Evolutionary conservation across 1,140 invertebrate species (phyloP), one percentile per base, ranked within the genome.

Genomic region (Littorina saxatilis): DNA sequence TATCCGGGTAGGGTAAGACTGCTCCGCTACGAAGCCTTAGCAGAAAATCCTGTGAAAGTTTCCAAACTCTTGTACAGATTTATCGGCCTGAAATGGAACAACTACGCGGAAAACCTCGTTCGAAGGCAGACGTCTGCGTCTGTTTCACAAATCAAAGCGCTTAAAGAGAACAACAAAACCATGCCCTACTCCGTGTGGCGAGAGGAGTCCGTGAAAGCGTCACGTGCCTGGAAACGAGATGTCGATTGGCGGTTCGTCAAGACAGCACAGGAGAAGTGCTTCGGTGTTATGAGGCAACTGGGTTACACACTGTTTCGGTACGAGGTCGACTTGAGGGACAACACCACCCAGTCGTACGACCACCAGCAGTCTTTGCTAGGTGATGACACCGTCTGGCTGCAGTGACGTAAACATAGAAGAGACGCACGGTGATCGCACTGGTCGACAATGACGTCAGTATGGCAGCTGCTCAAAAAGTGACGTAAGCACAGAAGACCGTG

Each of bases 261-360:
- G 7, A 9, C 17, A 7, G 68, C n/a, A 2, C 68, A 72, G 68
- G 9, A 43, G 68, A 35, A 72, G 37, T 72, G 68, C 27, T 40
- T 39, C 39, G 35, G 37, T 1, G 68, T 40, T 35, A 13, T 72
- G 68, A 11, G 68, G 23, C 68, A 35, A 7, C 29, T 73, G 70
- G 70, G 70, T 0, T 73, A 73, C 27, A 4, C 7, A 0, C 70
- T 47, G 70, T 73, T 73, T 37, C 39, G 70, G 9, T 29, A 9
- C 23, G 40, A 50, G 29, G 13, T n/a, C 29, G 70, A 73, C 43
- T 29, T 73, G 70, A 73, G 40, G 20, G 66, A 68, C 40, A 52
- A 1, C 37, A 32, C 66, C 29, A 20, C 75, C 32, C 55, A 32
- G 68, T 80, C 50, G 32, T 61, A 61, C 72, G 32, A 35, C 20